Conservation (phyloP, 2,797 vertebrate genomes). For the Mormyrops attenuatus region DNA sequence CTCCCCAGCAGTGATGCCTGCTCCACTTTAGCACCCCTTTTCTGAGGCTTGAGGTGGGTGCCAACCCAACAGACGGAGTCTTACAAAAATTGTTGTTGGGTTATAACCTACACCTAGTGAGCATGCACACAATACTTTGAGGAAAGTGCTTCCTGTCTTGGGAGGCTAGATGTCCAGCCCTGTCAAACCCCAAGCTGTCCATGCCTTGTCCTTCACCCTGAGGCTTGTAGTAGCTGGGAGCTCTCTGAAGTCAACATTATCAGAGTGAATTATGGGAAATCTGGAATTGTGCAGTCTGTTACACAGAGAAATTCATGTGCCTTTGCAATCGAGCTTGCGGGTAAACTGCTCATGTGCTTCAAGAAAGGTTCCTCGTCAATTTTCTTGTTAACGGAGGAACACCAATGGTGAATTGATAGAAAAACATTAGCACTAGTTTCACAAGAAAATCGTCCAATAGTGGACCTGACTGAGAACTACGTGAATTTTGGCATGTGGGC, state of each 20-base stretch:
- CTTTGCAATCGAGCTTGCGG: constrained; percentile 22
- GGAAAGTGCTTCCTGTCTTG: not conserved
- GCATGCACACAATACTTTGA: not conserved
- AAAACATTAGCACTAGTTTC: constrained; percentile 28
- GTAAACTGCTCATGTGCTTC: not conserved
- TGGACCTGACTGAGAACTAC: not conserved
- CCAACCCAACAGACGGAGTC: not conserved
- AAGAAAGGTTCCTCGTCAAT: not conserved
- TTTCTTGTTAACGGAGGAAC: constrained; percentile 44
- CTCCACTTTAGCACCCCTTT: not conserved
- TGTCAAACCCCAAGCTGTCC: not conserved
- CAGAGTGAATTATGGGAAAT: constrained; percentile 49
- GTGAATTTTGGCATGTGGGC: not conserved
- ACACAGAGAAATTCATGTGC: constrained; percentile 7
- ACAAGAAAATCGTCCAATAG: not conserved
- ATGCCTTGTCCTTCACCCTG: not conserved
- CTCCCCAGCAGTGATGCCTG: not conserved
- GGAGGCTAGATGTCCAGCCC: not conserved
- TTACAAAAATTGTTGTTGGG: not conserved
- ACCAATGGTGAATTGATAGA: constrained; percentile 24
- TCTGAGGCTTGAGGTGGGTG: not conserved
- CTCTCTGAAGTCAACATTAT: constrained; percentile 45
- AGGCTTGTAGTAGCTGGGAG: not conserved
- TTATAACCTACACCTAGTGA: constrained; percentile 9
- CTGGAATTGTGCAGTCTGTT: not conserved